phyloP scores from a whole-genome alignment of 2,797 vertebrate genomes.

The Limnodromus scolopaceus region DNA sequence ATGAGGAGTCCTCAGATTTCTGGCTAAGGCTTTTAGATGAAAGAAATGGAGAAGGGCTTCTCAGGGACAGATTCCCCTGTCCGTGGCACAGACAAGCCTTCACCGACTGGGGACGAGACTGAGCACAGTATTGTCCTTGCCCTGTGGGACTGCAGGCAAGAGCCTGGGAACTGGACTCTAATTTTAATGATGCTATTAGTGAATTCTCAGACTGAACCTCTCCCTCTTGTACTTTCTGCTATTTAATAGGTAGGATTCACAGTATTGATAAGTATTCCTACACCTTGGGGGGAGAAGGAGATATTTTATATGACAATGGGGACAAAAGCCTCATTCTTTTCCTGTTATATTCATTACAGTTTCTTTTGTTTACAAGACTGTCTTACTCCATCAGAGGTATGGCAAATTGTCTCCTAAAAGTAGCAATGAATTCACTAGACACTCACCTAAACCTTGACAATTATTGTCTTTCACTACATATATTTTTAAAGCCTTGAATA shows the following conservation, averaged over 20 bases:
- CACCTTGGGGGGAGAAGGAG: neutral
- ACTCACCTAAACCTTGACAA: conserved; percentile 69
- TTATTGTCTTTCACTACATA: conserved; percentile 58
- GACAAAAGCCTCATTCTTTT: conserved; percentile 69
- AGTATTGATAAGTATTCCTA: conserved; percentile 57
- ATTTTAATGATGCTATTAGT: neutral
- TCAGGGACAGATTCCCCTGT: neutral
- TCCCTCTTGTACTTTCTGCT: neutral
- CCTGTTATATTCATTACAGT: conserved; percentile 59
- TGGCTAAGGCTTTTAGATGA: neutral
- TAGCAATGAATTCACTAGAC: conserved; percentile 72
- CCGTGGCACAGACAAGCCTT: neutral
- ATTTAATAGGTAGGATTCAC: neutral
- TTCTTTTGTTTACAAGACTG: conserved; percentile 62
- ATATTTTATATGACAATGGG: conserved; percentile 67
- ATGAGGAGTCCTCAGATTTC: neutral
- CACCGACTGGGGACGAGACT: rapidly evolving
- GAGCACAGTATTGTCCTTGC: neutral
- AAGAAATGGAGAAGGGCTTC: neutral
- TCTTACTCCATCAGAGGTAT: conserved; percentile 40
- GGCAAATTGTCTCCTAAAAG: conserved; percentile 62
- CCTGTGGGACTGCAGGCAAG: neutral
- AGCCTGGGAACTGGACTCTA: neutral
- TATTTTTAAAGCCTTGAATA: conserved; percentile 59
- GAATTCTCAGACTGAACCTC: conserved; percentile 35